phyloP scores from a whole-genome alignment of 1,140 invertebrate genomes.

The Hormaphis cornu region DNA sequence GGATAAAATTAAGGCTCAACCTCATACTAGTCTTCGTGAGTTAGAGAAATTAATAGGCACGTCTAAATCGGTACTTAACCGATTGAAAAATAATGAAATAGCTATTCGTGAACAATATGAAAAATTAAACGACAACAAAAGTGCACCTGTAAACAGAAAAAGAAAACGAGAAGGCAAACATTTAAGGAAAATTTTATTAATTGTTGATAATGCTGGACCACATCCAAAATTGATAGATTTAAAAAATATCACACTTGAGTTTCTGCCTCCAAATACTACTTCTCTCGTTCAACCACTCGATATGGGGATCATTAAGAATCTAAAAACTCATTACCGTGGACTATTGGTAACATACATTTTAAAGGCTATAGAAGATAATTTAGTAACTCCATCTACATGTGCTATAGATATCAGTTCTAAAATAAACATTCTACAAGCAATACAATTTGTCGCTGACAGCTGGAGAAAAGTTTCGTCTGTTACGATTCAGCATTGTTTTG shows the following conservation, averaged over 20 bases:
- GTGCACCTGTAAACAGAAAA: too few species aligned
- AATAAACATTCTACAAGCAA: not conserved
- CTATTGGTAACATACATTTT: not conserved
- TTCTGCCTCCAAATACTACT: constrained; percentile 43
- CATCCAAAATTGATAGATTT: constrained; percentile 37
- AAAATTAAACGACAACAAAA: too few species aligned
- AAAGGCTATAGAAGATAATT: not conserved
- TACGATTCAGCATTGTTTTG: not conserved
- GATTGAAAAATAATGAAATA: too few species aligned
- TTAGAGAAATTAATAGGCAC: too few species aligned
- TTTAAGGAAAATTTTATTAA: constrained; percentile 33
- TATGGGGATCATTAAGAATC: constrained; percentile 41
- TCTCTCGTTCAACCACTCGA: constrained; percentile 43
- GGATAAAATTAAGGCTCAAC: too few species aligned
- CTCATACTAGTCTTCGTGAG: too few species aligned
- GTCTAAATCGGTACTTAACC: too few species aligned
- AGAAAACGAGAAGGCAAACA: too few species aligned
- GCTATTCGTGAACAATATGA: too few species aligned
- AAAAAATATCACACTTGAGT: constrained; percentile 39
- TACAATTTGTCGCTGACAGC: not conserved
- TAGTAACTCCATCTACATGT: not conserved
- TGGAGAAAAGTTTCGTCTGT: not conserved
- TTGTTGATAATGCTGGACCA: constrained; percentile 43
- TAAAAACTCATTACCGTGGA: constrained; percentile 33
- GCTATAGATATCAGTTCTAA: not conserved